Conservation (phyloP, 2,888 invertebrate species). For the Morpho achilles region DNA sequence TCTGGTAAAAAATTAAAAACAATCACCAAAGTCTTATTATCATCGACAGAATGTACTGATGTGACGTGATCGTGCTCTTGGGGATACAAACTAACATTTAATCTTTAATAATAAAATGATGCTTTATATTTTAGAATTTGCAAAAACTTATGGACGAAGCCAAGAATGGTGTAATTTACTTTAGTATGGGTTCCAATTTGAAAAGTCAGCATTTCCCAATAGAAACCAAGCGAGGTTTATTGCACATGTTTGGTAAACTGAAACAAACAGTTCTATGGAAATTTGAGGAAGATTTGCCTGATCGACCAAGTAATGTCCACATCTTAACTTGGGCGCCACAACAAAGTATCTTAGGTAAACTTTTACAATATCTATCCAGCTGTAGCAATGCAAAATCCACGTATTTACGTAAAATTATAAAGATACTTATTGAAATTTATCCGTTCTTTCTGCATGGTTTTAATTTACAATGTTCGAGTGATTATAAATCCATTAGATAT, state of each 20-base stretch:
- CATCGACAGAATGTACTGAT: too few species aligned
- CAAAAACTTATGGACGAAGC: conserved; percentile 47
- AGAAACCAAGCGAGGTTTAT: conserved; percentile 33
- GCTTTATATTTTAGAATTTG: conserved; percentile 37
- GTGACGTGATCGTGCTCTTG: too few species aligned
- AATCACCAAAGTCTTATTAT: too few species aligned
- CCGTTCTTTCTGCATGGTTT: too few species aligned
- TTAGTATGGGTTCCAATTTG: conserved; percentile 57
- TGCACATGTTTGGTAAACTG: conserved; percentile 47
- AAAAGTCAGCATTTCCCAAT: conserved; percentile 43
- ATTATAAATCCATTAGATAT: too few species aligned
- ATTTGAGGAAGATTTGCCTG: conserved; percentile 45
- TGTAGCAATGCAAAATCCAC: not conserved
- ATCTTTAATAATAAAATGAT: too few species aligned
- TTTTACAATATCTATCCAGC: not conserved
- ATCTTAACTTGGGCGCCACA: conserved; percentile 30
- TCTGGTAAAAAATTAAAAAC: too few species aligned
- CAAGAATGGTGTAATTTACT: conserved; percentile 52
- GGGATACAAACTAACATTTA: too few species aligned
- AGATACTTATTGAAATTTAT: not conserved
- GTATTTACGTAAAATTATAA: not conserved
- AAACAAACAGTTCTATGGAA: conserved; percentile 62
- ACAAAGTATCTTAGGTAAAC: conserved; percentile 43
- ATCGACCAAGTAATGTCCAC: conserved; percentile 39
- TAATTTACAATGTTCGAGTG: too few species aligned